phyloP scores from a whole-genome alignment of 2,888 invertebrate genomes.

The Eulithis prunata region DNA sequence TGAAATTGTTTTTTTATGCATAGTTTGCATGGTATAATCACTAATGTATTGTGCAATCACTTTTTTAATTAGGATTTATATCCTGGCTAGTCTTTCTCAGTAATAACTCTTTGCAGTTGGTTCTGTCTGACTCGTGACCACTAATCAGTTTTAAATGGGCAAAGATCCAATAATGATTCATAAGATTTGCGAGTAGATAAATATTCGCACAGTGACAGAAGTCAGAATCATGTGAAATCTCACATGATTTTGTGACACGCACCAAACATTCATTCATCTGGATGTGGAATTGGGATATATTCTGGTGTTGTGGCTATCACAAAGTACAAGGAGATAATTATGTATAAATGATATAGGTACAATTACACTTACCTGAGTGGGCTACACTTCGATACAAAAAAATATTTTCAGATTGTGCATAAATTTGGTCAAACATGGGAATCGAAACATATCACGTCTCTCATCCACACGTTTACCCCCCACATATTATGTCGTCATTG shows the following conservation, averaged over 20 bases:
- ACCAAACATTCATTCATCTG: neutral
- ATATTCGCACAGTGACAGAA: neutral
- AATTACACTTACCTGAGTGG: too few species aligned
- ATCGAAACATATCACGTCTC: too few species aligned
- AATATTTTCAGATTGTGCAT: too few species aligned
- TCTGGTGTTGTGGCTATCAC: too few species aligned
- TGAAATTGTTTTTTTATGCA: constrained; percentile 1
- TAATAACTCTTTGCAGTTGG: neutral
- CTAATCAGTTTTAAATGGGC: constrained; percentile 32
- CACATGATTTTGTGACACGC: constrained; percentile 3
- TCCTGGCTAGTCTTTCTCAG: neutral
- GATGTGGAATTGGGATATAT: too few species aligned
- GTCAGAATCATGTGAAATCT: constrained; percentile 39
- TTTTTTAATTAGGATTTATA: neutral
- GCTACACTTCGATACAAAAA: too few species aligned
- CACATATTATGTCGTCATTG: neutral
- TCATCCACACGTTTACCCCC: too few species aligned
- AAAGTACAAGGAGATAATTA: too few species aligned
- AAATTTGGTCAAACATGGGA: too few species aligned
- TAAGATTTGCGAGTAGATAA: neutral
- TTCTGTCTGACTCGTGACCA: constrained; percentile 28
- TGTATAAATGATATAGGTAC: too few species aligned
- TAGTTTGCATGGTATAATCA: neutral
- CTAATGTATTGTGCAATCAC: neutral
- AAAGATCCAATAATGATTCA: constrained; percentile 34